A percentile compares a stretch with the other conserved stretches of the same genome.
Conservation (phyloP, 2,888 invertebrate genomes). For the Scaptomyza tumidula region DNA sequence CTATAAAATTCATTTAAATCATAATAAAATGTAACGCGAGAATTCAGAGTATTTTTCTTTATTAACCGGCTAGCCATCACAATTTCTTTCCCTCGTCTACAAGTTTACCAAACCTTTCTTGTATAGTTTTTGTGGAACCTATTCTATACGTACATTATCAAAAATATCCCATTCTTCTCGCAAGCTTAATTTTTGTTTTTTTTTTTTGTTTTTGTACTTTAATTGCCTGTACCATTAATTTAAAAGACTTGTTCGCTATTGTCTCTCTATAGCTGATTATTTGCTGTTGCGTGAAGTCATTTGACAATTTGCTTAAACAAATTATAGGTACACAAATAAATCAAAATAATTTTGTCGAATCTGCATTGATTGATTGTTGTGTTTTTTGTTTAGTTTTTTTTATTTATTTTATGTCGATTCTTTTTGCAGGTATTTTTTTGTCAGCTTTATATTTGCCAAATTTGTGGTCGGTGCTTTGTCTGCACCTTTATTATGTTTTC, state of each 20-base stretch:
- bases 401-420: conserved; percentile 21
- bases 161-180: conserved; percentile 1
- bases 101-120: conserved; percentile 13
- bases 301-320: conserved; percentile 65
- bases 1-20: conserved; percentile 78
- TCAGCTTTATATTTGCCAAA: conserved; percentile 46
- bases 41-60: conserved; percentile 26
- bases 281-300: conserved; percentile 69
- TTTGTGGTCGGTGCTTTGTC: conserved; percentile 44
- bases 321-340: conserved; percentile 59
- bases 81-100: conserved; percentile 4
- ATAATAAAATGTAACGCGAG: conserved; percentile 67
- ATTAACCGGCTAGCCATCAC: conserved; percentile 29
- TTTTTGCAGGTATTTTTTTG: conserved; percentile 24
- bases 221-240: conserved; percentile 57
- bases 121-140: conserved; percentile 18
- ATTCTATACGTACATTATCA: conserved; percentile 3
- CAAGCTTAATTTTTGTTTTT: no score
- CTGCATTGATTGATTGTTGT: conserved; percentile 65
- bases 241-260: conserved; percentile 55
- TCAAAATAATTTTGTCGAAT: conserved; percentile 56
- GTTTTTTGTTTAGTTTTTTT: conserved; percentile 1
- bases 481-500: conserved; percentile 41
- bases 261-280: conserved; percentile 22
- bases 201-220: conserved; percentile 30